Conservation (phyloP, 2,888 invertebrate species). For the Darwinula stevensoni region DNA sequence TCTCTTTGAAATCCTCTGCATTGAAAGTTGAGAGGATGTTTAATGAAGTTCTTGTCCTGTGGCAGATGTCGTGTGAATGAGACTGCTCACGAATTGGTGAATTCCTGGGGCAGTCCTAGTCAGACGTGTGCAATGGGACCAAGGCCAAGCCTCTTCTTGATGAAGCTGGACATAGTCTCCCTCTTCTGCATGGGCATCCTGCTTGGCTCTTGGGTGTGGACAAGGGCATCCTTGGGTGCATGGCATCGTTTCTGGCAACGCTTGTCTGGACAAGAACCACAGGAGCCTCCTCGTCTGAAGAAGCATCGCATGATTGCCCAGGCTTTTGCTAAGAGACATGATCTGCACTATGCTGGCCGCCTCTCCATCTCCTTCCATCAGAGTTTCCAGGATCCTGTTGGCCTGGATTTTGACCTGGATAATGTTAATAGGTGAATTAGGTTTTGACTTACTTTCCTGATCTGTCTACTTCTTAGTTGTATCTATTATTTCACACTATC, state of each 20-base stretch:
- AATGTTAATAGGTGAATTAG: slow-evolving; percentile 3
- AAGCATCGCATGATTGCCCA: slow-evolving; percentile 75
- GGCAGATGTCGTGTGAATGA: no score
- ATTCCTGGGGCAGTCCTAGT: no score
- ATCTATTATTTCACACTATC: no score
- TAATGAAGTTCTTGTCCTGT: no score
- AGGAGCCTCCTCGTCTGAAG: slow-evolving; percentile 22
- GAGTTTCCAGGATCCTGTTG: slow-evolving; percentile 63
- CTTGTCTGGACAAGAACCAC: not conserved
- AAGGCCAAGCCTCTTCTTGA: not conserved
- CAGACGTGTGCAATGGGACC: no score
- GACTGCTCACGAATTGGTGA: no score
- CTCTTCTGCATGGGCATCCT: not conserved
- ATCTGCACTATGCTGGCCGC: slow-evolving; percentile 45
- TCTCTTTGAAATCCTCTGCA: no score
- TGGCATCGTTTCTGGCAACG: not conserved
- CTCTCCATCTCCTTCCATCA: slow-evolving; percentile 63
- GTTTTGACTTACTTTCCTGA: slow-evolving; percentile 1
- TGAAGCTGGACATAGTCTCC: not conserved
- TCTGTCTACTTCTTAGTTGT: no score
- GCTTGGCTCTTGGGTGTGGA: not conserved
- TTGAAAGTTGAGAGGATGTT: no score
- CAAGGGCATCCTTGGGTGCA: not conserved
- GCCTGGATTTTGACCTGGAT: no score
- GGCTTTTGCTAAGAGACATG: slow-evolving; percentile 58